Evolutionary conservation across 2,888 invertebrate species (phyloP).

Genomic region (Limenitis arthemis): DNA sequence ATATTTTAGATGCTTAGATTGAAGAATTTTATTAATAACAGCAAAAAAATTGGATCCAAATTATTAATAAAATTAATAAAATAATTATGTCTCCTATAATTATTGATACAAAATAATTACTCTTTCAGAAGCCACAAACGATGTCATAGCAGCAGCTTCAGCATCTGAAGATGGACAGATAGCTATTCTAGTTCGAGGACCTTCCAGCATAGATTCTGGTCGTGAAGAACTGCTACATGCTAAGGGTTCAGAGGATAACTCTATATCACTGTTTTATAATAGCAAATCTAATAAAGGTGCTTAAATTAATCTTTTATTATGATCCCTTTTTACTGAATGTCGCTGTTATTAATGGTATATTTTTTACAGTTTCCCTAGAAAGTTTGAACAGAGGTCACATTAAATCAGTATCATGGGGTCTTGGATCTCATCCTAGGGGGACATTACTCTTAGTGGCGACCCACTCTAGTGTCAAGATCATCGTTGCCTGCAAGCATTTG

Average conservation of each 20-base stretch:
- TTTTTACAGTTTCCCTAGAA: slow-evolving; percentile 75
- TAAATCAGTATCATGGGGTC: slow-evolving; percentile 73
- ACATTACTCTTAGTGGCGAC: slow-evolving; percentile 72
- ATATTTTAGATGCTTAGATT: too few relatives aligned
- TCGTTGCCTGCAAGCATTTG: slow-evolving; percentile 75
- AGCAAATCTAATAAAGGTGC: slow-evolving; percentile 54
- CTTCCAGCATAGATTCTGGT: slow-evolving; percentile 37
- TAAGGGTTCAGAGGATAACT: slow-evolving; percentile 44
- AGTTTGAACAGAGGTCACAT: slow-evolving; percentile 71
- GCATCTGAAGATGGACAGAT: slow-evolving; percentile 43
- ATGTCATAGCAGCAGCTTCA: slow-evolving; percentile 40
- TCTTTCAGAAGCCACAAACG: slow-evolving; percentile 50
- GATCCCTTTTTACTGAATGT: not conserved
- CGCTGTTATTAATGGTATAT: not conserved
- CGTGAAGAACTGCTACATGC: slow-evolving; percentile 51
- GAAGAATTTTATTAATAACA: too few relatives aligned
- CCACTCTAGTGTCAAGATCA: slow-evolving; percentile 73
- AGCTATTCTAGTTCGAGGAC: slow-evolving; percentile 47
- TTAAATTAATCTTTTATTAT: slow-evolving; percentile 5
- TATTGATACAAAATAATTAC: not conserved
- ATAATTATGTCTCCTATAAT: too few relatives aligned
- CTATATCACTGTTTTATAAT: slow-evolving; percentile 51
- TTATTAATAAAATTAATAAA: too few relatives aligned
- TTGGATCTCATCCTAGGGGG: slow-evolving; percentile 69
- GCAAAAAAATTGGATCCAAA: too few relatives aligned